Base-by-base conservation (phyloP, 2,797 vertebrate genomes). In the Pseudochromis fuscus region DNA sequence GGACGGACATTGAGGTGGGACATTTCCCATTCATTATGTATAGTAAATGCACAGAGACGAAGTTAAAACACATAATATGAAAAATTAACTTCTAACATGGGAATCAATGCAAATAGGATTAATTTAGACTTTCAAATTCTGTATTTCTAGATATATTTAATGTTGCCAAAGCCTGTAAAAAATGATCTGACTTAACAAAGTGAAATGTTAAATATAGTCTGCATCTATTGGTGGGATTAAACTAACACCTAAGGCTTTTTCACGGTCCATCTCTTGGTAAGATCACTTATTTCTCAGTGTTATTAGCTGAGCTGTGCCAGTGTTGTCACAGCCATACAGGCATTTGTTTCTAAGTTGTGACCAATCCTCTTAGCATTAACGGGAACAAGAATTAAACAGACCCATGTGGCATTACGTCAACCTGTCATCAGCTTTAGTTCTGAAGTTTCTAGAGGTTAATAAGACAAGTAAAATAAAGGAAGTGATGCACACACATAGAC, bases 291-390 rank as follows among this genome's bases (percentile, higher is more conserved):
- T 77, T 71, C 28, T 64, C 38, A 18, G 57, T 33, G 56, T 69
- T 73, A 44, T 56, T 53, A 37, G 61, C 18, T 11, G 48, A 16
- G 19, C 30, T 30, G 40, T 67, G 72, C 62, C 31, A 21, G 19
- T 53, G 57, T 46, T 67, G 78, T 64, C 19, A 50, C 53, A 71
- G 74, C 58, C 57, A 61, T 45, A 37, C 45, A 57, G 42, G 51
- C 55, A 60, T 82, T 68, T 49, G 78, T 87, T 83, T 83, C 78
- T 79, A 77, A 81, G 62, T 79, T 82, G 56, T 66, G 48, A 77
- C 65, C 79, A 93, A 93, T 94, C 88, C 91, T 92, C 92, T 94
- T 94, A 94, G 86, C 72, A 78, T 66, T 86, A 67, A 80, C 59
- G 10, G 85, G 78, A 88, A 82, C 48, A 68, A 82, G 67, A 84